phyloP scores from a whole-genome alignment of 2,888 invertebrate species.

The Chaitophorus viminalis region DNA sequence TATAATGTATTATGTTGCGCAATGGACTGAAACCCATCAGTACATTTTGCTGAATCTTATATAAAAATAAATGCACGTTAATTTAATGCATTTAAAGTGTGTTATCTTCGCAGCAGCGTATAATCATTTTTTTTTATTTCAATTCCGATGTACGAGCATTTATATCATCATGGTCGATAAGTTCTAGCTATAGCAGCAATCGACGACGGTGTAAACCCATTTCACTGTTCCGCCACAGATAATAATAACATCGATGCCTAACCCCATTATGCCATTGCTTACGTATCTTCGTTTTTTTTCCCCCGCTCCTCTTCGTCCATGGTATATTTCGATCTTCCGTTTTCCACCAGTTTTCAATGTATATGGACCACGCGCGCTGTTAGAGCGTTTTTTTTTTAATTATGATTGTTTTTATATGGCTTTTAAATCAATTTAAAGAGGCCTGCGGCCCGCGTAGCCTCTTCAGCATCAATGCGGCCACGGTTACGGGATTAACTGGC shows the following conservation, averaged over 20 bases:
- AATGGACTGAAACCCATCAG: neutral
- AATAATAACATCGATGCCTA: neutral
- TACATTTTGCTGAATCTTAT: neutral
- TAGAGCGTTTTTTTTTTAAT: conserved; percentile 22
- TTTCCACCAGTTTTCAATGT: conserved; percentile 29
- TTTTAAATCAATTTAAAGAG: conserved; percentile 34
- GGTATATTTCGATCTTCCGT: neutral
- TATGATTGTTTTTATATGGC: conserved; percentile 46
- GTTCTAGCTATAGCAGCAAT: neutral
- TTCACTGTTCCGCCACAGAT: neutral
- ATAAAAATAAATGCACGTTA: neutral
- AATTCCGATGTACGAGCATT: neutral
- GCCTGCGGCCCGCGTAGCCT: neutral
- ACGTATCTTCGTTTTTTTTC: neutral
- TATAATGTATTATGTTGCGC: neutral
- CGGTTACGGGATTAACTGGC: conserved; percentile 16
- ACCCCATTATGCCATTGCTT: neutral
- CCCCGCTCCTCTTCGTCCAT: neutral
- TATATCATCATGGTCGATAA: neutral
- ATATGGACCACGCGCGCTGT: conserved; percentile 24
- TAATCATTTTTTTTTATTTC: neutral
- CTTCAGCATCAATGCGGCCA: neutral
- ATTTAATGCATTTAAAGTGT: neutral
- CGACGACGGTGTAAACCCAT: neutral
- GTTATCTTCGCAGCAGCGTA: neutral